Base-by-base conservation (phyloP, 2,113 vertebrate genomes). In the Mionectes macconnelli region DNA sequence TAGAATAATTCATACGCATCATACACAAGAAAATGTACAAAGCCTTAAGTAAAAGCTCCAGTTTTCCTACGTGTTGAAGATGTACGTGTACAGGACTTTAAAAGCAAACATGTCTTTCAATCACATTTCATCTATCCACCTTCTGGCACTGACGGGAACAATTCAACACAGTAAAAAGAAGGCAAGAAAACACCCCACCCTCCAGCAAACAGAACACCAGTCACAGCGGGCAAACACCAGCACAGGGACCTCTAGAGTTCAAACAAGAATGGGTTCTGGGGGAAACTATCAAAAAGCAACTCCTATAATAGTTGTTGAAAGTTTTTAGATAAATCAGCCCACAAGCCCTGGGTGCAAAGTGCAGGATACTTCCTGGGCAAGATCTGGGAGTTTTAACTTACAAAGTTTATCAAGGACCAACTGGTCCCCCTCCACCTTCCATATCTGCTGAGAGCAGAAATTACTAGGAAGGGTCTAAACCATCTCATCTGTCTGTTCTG, bases 151-250 rank as follows among this genome's bases (percentile, higher is more conserved):
- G 5, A 47, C 3, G 68, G 39, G 50, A 94, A 83, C 31, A 66
- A 83, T 12, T 47, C 37, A 66, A 52, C 3, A 2, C 2, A 90
- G 21, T 47, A 56, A 72, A 50, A 28, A 23, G n/a, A n/a, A 67
- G 2, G 9, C n/a, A 10, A 20, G 40, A 17, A 0, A 6, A 21
- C 13, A 35, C 7, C 4, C 5, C 4, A 1, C 7, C 0, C 30
- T 16, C 10, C 10, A 70, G 17, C 39, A 83, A 39, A 37, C 4
- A 66, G 50, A 14, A 19, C 18, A 27, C 21, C 0, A 17, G 33
- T 15, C 39, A 37, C n/a, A 27, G 3, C 1, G 6, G 25, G 39
- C 18, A 20, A 47, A 57, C 31, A 37, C 4, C 5, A 45, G 12
- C 28, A n/a, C 16, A 0, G 4, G 11, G 21, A 87, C 35, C 50